Percentiles rank a stretch among this genome's conserved stretches.
Evolutionary conservation across 37 sponge, comb jelly and placozoan species (phyloP).

Genomic region (Tethya wilhelma): DNA sequence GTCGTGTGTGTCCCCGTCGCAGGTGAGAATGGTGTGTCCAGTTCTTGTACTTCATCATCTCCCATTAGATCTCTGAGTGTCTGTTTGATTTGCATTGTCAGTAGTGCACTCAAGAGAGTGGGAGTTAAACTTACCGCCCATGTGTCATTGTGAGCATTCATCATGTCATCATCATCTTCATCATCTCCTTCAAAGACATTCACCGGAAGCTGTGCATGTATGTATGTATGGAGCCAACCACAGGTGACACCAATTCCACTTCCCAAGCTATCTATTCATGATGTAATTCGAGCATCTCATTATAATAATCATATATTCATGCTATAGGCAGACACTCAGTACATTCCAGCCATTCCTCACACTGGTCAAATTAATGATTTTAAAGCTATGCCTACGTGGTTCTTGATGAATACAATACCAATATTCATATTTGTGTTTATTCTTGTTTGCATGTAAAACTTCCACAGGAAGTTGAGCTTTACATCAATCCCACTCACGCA

Average conservation of each 20-base stretch:
- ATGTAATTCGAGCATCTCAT: too few relatives aligned
- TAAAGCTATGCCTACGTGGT: too few relatives aligned
- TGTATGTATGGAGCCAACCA: neutral
- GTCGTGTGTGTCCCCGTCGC: neutral
- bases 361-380: too few relatives aligned
- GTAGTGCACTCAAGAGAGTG: neutral
- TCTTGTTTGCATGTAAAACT: too few relatives aligned
- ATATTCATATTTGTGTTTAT: neutral
- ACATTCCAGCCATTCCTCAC: too few relatives aligned
- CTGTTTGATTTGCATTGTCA: neutral
- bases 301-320: too few relatives aligned
- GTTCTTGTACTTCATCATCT: conserved; percentile 20
- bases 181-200: conserved; percentile 47
- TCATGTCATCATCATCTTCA: conserved; percentile 6
- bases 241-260: neutral
- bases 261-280: neutral
- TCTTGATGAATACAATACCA: neutral
- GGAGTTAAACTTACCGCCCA: conserved; percentile 6
- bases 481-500: conserved; percentile 1
- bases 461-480: neutral
- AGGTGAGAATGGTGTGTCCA: neutral
- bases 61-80: conserved; percentile 66
- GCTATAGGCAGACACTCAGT: neutral
- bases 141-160: neutral
- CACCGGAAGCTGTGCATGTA: conserved; percentile 24